phyloP scores from a whole-genome alignment of 2,113 vertebrate species.

The Perognathus longimembris region DNA sequence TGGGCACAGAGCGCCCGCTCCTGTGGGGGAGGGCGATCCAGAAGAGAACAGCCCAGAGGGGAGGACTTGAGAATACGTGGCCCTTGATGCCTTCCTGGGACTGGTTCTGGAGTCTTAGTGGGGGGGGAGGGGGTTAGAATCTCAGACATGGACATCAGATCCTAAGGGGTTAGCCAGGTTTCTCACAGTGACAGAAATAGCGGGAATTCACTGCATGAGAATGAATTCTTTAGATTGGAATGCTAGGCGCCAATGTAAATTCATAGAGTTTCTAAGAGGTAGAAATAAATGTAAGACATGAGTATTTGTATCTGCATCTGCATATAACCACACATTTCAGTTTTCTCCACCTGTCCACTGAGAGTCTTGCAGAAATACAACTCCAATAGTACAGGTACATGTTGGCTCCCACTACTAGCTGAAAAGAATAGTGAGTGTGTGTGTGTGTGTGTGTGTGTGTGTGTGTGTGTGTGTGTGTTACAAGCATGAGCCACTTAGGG shows the following conservation, averaged over 20 bases:
- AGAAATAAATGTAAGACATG: not conserved
- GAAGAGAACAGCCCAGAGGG: too few species aligned
- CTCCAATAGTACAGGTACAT: not conserved
- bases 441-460: too few species aligned
- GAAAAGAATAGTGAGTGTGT: too few species aligned
- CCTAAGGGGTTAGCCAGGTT: not conserved
- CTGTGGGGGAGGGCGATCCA: too few species aligned
- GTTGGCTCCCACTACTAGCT: not conserved
- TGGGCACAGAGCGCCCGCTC: too few species aligned
- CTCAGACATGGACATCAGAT: not conserved
- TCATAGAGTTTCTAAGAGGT: not conserved
- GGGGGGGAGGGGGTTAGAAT: not conserved
- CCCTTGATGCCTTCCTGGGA: not conserved
- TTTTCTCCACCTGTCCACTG: not conserved
- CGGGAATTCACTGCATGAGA: not conserved
- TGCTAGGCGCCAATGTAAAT: not conserved
- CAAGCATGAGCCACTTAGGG: too few species aligned
- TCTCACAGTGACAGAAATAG: not conserved
- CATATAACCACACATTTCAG: not conserved
- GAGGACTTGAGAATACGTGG: not conserved
- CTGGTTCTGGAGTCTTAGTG: not conserved
- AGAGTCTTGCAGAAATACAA: not conserved
- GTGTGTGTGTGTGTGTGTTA: too few species aligned
- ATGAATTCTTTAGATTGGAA: not conserved
- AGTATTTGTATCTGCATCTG: not conserved